Base-by-base conservation (phyloP, 35 echinoderm and acorn worm species). In the Apostichopus californicus region DNA sequence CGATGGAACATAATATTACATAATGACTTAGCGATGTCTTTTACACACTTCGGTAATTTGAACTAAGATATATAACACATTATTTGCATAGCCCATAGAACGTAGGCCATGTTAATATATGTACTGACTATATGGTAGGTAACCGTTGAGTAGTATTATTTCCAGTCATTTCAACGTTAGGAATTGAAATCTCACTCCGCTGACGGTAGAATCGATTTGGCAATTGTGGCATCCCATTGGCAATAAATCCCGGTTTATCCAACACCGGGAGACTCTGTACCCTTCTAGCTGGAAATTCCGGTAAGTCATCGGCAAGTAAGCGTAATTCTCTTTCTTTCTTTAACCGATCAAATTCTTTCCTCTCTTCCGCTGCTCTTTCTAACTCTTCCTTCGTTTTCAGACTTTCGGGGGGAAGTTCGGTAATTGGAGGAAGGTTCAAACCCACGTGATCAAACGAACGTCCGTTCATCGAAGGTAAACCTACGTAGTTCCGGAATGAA, bases 231-330 rank as follows among this genome's bases (percentile, higher is more conserved):
- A 89, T 89, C 8, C 86, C 60, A n/a, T 89, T 68, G 9, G 86
- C 68, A 75, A 89, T 68, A n/a, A 89, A 89, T 17, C 86, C 86
- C 18, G 86, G 86, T 28, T 63, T 68, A 72, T 89, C 86, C 20
- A 89, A 18, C 64, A 46, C 28, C 17, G 86, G 86, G 61, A 89
- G 86, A 53, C 57, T 63, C 22, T 65, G 86, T n/a, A 89, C 86
- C 11, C 63, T 89, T 7, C 86, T 89, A 25, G 22, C 68, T 9
- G 86, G 86, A 54, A 75, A 65, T 4, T 89, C 86, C 64, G 86
- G 86, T 25, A 89, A 72, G 68, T 89, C 86, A n/a, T 89, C 86
- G 60, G 86, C 60, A 53, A 89, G 86, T 26, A 89, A 26, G 34
- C 86, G 60, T 21, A 89, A 6, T 75, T 89, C 86, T 72, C 23